phyloP scores from a whole-genome alignment of 2,888 invertebrate genomes.

The Girardia tigrina region DNA sequence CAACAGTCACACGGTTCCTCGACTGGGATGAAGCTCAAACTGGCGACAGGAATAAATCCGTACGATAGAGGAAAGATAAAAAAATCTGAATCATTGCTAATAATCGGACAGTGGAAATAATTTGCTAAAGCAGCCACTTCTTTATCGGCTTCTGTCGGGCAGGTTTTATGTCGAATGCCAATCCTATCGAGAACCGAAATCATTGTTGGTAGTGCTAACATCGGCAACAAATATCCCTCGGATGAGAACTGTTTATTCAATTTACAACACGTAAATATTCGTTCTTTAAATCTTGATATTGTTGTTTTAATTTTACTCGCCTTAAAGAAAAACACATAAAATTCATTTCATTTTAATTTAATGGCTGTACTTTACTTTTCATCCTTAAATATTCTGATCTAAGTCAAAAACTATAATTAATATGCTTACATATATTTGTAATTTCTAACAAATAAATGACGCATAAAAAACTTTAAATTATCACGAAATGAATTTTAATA shows the following conservation, averaged over 20 bases:
- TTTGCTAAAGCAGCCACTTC: constrained; percentile 70
- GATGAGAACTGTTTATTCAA: constrained; percentile 25
- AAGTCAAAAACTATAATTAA: too few species aligned
- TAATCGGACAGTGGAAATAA: constrained; percentile 65
- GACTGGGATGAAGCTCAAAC: not conserved
- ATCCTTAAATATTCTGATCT: too few species aligned
- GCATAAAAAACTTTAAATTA: too few species aligned
- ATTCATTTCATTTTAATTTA: too few species aligned
- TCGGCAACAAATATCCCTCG: not conserved
- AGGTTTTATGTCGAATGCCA: constrained; percentile 59
- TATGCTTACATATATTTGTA: too few species aligned
- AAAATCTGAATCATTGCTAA: constrained; percentile 86
- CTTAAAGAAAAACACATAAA: not conserved
- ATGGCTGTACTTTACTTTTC: too few species aligned
- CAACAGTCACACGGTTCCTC: not conserved
- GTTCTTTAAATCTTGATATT: constrained; percentile 41
- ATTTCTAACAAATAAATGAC: too few species aligned
- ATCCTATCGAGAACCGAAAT: constrained; percentile 56
- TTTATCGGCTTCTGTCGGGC: constrained; percentile 76
- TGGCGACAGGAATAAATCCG: constrained; percentile 62
- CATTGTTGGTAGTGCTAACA: constrained; percentile 38
- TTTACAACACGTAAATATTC: constrained; percentile 38
- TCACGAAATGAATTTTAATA: too few species aligned
- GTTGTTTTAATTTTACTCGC: constrained; percentile 42
- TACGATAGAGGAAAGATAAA: constrained; percentile 65